phyloP scores from a whole-genome alignment of 2,797 vertebrate genomes.

The Anolis apletophallus region DNA sequence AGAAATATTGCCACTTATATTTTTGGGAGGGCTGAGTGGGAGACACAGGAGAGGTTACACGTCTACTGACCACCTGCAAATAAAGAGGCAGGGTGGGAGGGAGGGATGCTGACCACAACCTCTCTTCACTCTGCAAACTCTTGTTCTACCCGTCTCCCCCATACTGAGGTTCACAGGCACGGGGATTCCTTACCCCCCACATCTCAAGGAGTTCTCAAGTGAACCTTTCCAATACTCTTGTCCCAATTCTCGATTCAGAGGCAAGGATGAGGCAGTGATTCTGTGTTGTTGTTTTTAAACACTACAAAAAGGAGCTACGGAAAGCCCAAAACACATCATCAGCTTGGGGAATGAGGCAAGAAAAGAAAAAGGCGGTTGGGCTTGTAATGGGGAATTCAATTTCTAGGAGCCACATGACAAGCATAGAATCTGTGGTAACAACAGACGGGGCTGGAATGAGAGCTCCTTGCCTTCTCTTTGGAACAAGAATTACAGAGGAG shows the following conservation, averaged over 20 bases:
- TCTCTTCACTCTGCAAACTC: constrained; percentile 3
- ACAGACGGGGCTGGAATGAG: not conserved
- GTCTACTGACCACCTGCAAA: constrained; percentile 25
- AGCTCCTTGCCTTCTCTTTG: constrained; percentile 15
- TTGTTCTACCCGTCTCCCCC: not conserved
- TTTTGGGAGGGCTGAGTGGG: too few species aligned
- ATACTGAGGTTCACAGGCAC: not conserved
- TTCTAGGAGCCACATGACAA: not conserved
- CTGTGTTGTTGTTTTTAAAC: not conserved
- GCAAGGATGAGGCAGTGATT: constrained; percentile 25
- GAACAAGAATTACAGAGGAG: constrained; percentile 74
- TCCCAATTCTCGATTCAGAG: constrained; percentile 4
- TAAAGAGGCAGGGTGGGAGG: constrained; percentile 68
- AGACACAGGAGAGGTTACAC: not conserved
- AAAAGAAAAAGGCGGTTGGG: not conserved
- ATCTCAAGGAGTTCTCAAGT: constrained; percentile 4
- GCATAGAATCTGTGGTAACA: not conserved
- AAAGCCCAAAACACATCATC: constrained; percentile 11
- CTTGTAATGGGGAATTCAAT: not conserved
- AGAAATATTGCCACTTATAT: constrained; percentile 49
- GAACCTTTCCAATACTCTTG: not conserved
- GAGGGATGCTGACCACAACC: constrained; percentile 65
- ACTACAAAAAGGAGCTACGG: not conserved
- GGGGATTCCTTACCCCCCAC: not conserved
- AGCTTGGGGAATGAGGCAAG: constrained; percentile 1